Percentiles rank a stretch among this genome's conserved stretches.
Conservation (phyloP, 2,797 vertebrate genomes). For the Helostoma temminkii region DNA sequence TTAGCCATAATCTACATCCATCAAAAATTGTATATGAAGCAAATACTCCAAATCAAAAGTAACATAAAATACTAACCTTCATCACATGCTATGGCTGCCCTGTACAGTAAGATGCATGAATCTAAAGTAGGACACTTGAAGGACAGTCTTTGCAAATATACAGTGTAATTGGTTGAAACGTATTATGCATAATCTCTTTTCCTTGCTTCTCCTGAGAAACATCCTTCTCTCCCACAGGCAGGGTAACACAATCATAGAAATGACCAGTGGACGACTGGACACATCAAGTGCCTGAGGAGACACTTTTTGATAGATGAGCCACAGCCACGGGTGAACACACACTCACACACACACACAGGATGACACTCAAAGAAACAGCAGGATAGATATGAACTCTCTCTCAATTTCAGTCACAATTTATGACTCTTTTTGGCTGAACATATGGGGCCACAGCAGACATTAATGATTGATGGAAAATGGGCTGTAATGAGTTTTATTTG, state of each 20-base stretch:
- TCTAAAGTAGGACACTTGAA: not conserved
- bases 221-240: constrained; percentile 28
- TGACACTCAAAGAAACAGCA: constrained; percentile 36
- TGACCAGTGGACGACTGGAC: constrained; percentile 44
- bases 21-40: too few relatives aligned
- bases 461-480: constrained; percentile 49
- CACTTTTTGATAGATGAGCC: constrained; percentile 63
- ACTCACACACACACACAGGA: constrained; percentile 11
- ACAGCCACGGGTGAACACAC: not conserved
- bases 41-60: not conserved
- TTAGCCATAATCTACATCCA: not conserved
- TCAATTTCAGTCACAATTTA: constrained; percentile 60
- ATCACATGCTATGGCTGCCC: not conserved
- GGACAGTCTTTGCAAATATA: too few relatives aligned
- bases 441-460: constrained; percentile 44
- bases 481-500: constrained; percentile 56
- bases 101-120: not conserved
- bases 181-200: constrained; percentile 24
- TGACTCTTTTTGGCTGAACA: constrained; percentile 39
- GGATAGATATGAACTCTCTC: constrained; percentile 38
- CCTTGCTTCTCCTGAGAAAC: constrained; percentile 3
- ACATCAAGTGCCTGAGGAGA: constrained; percentile 45
- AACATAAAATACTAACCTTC: not conserved
- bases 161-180: constrained; percentile 12
- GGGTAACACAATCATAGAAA: constrained; percentile 28